phyloP scores from a whole-genome alignment of 2,888 invertebrate species.

The Globia sparganii region DNA sequence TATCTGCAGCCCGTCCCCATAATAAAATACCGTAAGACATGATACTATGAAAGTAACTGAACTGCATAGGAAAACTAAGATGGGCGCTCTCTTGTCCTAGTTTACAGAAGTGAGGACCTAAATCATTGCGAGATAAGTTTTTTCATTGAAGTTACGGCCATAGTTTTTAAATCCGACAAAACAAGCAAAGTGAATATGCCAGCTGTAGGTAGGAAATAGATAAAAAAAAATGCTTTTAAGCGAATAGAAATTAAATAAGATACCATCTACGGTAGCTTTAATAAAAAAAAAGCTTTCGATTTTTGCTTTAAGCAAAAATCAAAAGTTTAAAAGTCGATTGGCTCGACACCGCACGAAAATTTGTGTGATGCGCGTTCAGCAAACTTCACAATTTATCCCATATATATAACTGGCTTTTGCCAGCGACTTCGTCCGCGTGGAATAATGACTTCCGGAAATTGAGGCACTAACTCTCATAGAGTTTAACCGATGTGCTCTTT shows the following conservation, averaged over 20 bases:
- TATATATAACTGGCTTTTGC: too few relatives aligned
- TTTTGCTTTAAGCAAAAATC: too few relatives aligned
- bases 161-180: not conserved
- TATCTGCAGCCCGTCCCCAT: too few relatives aligned
- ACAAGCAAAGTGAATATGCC: not conserved
- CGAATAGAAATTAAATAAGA: not conserved
- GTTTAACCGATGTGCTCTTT: too few relatives aligned
- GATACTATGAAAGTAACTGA: too few relatives aligned
- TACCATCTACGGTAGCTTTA: not conserved
- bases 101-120: not conserved
- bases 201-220: too few relatives aligned
- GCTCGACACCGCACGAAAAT: not conserved
- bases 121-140: not conserved
- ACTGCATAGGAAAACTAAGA: conserved; percentile 3
- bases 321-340: not conserved
- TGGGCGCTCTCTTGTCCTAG: not conserved
- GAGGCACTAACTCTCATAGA: too few relatives aligned
- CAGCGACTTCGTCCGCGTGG: too few relatives aligned
- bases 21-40: too few relatives aligned
- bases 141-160: not conserved
- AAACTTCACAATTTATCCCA: conserved; percentile 1
- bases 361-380: not conserved
- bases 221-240: too few relatives aligned
- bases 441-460: too few relatives aligned
- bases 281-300: too few relatives aligned